These are phyloP conservation scores for Adela reaumurella DNA, from an alignment of 2,888 invertebrate genomes.

Conservation along the genomic window DNA sequence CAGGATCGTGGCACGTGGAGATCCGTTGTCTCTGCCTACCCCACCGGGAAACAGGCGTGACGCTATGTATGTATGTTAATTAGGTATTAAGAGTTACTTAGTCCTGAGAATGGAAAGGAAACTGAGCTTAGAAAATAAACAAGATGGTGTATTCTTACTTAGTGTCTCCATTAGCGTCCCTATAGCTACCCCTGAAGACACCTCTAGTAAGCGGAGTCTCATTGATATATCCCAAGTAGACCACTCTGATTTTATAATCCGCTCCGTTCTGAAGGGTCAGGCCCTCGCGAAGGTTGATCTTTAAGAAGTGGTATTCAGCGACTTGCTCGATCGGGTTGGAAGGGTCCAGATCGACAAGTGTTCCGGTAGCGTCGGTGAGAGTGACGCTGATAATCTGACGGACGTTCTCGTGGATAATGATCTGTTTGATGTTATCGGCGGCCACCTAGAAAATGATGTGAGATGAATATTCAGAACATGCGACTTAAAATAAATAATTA, in stretches of 20 bases:
- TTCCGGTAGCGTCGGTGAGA: slow-evolving; percentile 16
- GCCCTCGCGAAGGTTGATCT: slow-evolving; percentile 27
- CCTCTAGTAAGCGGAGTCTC: slow-evolving; percentile 42
- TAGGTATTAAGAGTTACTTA: no score
- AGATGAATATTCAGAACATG: no score
- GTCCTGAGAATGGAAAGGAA: not conserved
- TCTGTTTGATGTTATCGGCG: slow-evolving; percentile 17
- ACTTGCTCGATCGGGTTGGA: slow-evolving; percentile 23
- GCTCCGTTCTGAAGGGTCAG: slow-evolving; percentile 19
- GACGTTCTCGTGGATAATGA: slow-evolving; percentile 40
- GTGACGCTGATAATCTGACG: slow-evolving; percentile 21
- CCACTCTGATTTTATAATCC: slow-evolving; percentile 23
- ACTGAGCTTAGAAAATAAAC: not conserved
- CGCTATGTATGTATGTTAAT: no score
- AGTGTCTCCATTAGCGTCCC: slow-evolving; percentile 20
- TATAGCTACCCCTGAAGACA: slow-evolving; percentile 39
- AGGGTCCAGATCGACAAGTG: slow-evolving; percentile 17
- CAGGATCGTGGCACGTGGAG: no score
- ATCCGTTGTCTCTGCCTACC: no score
- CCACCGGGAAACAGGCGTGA: no score
- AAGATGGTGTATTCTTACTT: slow-evolving; percentile 27
- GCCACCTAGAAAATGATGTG: slow-evolving; percentile 21
- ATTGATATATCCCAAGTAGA: slow-evolving; percentile 40
- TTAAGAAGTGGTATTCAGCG: slow-evolving; percentile 28
- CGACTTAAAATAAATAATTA: not conserved